Conservation (phyloP, 2,797 vertebrate species). For the Paratrypauchen microcephalus region DNA sequence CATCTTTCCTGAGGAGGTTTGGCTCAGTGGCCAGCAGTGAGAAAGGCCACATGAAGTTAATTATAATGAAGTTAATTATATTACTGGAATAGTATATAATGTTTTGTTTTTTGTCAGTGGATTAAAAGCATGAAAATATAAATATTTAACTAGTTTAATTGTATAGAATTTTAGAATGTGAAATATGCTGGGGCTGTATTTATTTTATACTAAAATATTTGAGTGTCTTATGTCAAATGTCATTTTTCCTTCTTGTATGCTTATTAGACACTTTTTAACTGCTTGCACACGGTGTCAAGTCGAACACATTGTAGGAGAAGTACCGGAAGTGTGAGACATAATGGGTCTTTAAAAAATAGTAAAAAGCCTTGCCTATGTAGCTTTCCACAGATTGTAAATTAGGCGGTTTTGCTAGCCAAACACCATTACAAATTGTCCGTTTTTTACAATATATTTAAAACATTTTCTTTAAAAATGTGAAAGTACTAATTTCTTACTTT, state of each 20-base stretch:
- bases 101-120: too few species aligned
- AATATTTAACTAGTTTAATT: background rate
- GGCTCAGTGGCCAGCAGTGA: background rate
- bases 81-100: too few species aligned
- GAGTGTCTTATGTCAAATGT: background rate
- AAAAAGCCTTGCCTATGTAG: background rate
- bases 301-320: background rate
- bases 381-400: background rate
- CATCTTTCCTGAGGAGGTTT: conserved; percentile 22
- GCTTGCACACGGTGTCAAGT: background rate
- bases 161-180: background rate
- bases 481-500: background rate
- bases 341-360: background rate
- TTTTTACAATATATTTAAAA: background rate
- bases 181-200: background rate
- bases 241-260: background rate
- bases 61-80: background rate
- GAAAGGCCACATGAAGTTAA: background rate
- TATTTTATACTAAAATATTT: background rate
- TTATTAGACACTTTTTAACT: background rate
- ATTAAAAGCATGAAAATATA: too few species aligned
- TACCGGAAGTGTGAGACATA: background rate
- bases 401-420: background rate
- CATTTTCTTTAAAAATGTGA: background rate
- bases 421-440: background rate